phyloP scores from a whole-genome alignment of 2,888 invertebrate genomes.

The Zygaena filipendulae region DNA sequence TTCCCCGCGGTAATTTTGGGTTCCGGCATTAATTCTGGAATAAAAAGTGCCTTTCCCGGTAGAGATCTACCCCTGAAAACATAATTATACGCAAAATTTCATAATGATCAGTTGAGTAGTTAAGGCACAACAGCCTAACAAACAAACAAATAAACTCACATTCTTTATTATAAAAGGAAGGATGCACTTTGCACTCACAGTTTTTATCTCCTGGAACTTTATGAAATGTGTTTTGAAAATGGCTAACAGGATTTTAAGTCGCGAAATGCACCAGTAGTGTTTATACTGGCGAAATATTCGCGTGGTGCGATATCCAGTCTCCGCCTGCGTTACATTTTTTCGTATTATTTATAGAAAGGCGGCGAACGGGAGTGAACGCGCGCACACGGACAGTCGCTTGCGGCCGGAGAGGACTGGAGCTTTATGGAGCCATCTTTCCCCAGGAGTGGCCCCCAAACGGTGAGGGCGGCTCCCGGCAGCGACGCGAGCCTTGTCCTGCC shows the following conservation, averaged over 20 bases:
- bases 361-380: constrained; percentile 42
- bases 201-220: too few species aligned
- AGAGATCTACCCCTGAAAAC: too few species aligned
- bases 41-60: too few species aligned
- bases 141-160: too few species aligned
- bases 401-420: constrained; percentile 54
- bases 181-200: too few species aligned
- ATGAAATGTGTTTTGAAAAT: too few species aligned
- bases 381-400: constrained; percentile 57
- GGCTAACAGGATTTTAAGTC: background rate
- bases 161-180: too few species aligned
- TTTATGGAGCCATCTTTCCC: constrained; percentile 54
- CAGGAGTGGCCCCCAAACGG: constrained; percentile 30
- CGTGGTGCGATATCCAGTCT: constrained; percentile 41
- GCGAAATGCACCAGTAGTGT: constrained; percentile 12
- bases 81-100: too few species aligned
- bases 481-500: constrained; percentile 34
- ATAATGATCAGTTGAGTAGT: too few species aligned
- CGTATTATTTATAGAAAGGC: constrained; percentile 65
- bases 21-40: too few species aligned
- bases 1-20: too few species aligned
- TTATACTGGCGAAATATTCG: constrained; percentile 55
- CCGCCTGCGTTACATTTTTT: constrained; percentile 55
- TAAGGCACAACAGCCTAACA: too few species aligned
- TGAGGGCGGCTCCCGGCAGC: constrained; percentile 45